phyloP scores from a whole-genome alignment of 1,140 invertebrate genomes.

The Leptinotarsa defecta region DNA sequence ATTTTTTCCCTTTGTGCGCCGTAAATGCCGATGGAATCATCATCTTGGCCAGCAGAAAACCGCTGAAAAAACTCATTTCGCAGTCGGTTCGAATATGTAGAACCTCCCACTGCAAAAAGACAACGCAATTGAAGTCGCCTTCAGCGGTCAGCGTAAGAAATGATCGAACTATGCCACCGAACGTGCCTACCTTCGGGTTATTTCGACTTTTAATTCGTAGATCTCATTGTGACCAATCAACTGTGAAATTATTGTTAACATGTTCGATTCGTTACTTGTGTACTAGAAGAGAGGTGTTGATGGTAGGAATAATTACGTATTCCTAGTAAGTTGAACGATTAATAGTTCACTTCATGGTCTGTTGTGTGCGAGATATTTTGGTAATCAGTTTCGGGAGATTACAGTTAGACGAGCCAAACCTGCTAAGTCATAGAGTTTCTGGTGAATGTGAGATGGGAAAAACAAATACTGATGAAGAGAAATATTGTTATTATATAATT shows the following conservation, averaged over 20 bases:
- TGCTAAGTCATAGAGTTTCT: background rate
- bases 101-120: background rate
- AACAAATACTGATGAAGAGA: too few species aligned
- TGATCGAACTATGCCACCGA: conserved; percentile 1
- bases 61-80: conserved; percentile 1
- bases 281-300: background rate
- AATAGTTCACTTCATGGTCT: conserved; percentile 3
- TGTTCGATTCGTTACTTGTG: conserved; percentile 2
- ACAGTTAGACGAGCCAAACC: background rate
- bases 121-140: background rate
- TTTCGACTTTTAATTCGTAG: background rate
- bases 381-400: background rate
- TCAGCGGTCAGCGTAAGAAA: background rate
- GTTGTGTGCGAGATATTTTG: conserved; percentile 5
- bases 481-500: too few species aligned
- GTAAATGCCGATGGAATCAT: conserved; percentile 1
- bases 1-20: background rate
- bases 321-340: background rate
- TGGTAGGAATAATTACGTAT: conserved; percentile 3
- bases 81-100: background rate
- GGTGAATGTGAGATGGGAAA: background rate
- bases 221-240: conserved; percentile 2
- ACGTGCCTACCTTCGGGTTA: background rate
- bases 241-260: conserved; percentile 6
- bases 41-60: background rate